A percentile compares a stretch with the other conserved stretches of the same genome.
phyloP scores from a whole-genome alignment of 1,140 invertebrate genomes.

The Drosophila pachea region DNA sequence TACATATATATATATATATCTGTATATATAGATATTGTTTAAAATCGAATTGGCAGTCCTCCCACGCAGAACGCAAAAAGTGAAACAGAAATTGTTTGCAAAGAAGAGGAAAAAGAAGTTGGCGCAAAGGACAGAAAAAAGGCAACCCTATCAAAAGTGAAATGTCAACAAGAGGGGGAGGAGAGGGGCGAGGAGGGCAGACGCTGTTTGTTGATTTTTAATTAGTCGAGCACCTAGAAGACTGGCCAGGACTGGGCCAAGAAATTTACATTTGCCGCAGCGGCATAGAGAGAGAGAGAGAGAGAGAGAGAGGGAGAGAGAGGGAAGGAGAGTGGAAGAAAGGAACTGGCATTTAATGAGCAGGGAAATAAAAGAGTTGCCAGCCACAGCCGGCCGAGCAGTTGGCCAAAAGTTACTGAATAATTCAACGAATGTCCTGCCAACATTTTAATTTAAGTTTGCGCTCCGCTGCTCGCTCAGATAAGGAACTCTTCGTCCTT shows the following conservation, averaged over 20 bases:
- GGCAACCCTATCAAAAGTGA: slow-evolving; percentile 12
- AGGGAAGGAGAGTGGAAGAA: slow-evolving; percentile 42
- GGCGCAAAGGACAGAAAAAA: background rate
- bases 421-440: slow-evolving; percentile 75
- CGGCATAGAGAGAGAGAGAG: slow-evolving; percentile 43
- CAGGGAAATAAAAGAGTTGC: slow-evolving; percentile 44
- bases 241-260: slow-evolving; percentile 19
- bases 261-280: slow-evolving; percentile 43
- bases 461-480: slow-evolving; percentile 65
- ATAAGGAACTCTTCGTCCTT: slow-evolving; percentile 60
- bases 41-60: no score
- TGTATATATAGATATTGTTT: background rate
- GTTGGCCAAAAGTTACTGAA: slow-evolving; percentile 59
- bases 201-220: slow-evolving; percentile 59
- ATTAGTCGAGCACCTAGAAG: slow-evolving; percentile 49
- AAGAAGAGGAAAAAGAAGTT: slow-evolving; percentile 7
- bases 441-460: slow-evolving; percentile 78
- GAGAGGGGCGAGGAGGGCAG: background rate
- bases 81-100: background rate
- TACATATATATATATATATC: background rate
- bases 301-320: slow-evolving; percentile 47
- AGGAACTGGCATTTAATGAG: slow-evolving; percentile 35
- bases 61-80: no score
- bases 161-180: slow-evolving; percentile 23
- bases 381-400: slow-evolving; percentile 1